Conservation (phyloP, 2,797 vertebrate genomes). For the Sorex maritimensis region DNA sequence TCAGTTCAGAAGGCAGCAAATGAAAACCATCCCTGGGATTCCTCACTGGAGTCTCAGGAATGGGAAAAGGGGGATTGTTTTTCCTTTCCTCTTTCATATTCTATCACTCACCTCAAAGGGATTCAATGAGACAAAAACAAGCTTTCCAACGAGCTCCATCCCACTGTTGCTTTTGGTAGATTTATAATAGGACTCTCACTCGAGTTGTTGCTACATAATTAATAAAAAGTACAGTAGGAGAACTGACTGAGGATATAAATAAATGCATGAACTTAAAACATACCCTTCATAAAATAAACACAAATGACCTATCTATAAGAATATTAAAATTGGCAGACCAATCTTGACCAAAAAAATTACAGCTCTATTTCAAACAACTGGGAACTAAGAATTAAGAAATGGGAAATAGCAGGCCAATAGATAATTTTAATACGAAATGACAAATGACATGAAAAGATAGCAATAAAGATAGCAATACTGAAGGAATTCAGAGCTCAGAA, state of each 20-base stretch:
- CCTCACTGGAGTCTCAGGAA: conserved; percentile 50
- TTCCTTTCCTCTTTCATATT: conserved; percentile 75
- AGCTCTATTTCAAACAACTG: conserved; percentile 56
- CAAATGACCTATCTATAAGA: conserved; percentile 62
- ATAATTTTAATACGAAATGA: background rate
- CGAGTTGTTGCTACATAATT: conserved; percentile 73
- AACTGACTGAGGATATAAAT: conserved; percentile 69
- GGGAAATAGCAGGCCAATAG: background rate
- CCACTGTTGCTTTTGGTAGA: conserved; percentile 59
- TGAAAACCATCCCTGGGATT: conserved; percentile 57
- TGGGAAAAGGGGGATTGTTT: background rate
- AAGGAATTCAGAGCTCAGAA: background rate
- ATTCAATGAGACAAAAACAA: conserved; percentile 69
- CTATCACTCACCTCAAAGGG: conserved; percentile 70
- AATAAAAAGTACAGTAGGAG: conserved; percentile 68
- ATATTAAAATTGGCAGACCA: conserved; percentile 48
- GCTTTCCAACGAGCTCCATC: conserved; percentile 68
- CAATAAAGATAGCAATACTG: background rate
- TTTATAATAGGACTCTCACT: conserved; percentile 72
- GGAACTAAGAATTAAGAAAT: conserved; percentile 41
- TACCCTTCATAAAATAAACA: conserved; percentile 60
- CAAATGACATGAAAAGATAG: conserved; percentile 13
- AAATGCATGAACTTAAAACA: conserved; percentile 61
- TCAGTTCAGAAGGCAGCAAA: conserved; percentile 77
- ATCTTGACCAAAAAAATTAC: conserved; percentile 62